phyloP scores from a whole-genome alignment of 2,888 invertebrate species.

The Drosophila kanekoi region DNA sequence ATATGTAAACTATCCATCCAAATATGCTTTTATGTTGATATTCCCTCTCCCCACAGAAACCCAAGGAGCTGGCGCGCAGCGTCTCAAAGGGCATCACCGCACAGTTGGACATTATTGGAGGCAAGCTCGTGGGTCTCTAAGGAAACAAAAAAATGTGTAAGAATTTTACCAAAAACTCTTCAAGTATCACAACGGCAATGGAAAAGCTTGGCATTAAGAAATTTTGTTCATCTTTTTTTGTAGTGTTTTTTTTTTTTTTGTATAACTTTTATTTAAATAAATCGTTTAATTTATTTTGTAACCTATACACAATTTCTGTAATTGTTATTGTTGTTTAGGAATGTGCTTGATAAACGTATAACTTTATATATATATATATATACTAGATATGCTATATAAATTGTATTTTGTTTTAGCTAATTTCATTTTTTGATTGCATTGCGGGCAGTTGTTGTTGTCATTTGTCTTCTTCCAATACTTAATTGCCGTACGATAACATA shows the following conservation, averaged over 20 bases:
- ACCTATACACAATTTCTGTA: slow-evolving; percentile 61
- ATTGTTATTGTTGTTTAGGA: slow-evolving; percentile 58
- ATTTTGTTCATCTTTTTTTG: not conserved
- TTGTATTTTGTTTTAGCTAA: slow-evolving; percentile 15
- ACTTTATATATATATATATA: slow-evolving; percentile 14
- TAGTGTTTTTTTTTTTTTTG: slow-evolving; percentile 35
- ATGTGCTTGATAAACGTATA: slow-evolving; percentile 57
- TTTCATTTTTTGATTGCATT: slow-evolving; percentile 21
- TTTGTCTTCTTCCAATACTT: slow-evolving; percentile 44
- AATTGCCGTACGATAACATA: slow-evolving; percentile 28
- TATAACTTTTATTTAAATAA: slow-evolving; percentile 72
- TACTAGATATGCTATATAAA: slow-evolving; percentile 13
- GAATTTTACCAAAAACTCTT: too few species aligned
- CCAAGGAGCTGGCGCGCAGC: slow-evolving; percentile 80
- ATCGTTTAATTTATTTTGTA: slow-evolving; percentile 77
- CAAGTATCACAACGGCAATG: not conserved
- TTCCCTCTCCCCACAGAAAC: slow-evolving; percentile 68
- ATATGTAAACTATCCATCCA: not conserved
- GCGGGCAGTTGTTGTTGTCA: slow-evolving; percentile 69
- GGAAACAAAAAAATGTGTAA: not conserved
- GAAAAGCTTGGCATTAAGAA: too few species aligned
- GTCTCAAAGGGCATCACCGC: slow-evolving; percentile 83
- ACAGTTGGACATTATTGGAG: slow-evolving; percentile 83
- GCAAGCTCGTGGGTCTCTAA: slow-evolving; percentile 83
- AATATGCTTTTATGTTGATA: not conserved